Percentiles rank a stretch among this genome's conserved stretches.
Evolutionary conservation across 2,888 invertebrate genomes (phyloP).

Genomic region (Aromia moschata): DNA sequence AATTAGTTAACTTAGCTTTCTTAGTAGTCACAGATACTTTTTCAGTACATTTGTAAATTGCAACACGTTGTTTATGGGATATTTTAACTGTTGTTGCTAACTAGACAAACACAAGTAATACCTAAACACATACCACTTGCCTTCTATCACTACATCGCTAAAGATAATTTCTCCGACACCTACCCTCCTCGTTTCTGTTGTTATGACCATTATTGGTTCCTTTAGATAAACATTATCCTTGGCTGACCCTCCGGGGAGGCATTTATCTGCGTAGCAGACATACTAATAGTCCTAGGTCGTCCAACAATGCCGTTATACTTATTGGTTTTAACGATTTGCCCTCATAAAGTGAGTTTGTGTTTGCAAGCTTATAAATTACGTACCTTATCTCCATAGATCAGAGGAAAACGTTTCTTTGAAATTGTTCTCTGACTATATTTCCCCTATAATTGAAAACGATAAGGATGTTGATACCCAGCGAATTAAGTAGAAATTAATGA

Average conservation of each 20-base stretch:
- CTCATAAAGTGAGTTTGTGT: neutral
- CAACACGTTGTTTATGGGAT: no score
- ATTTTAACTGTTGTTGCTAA: neutral
- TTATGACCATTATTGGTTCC: neutral
- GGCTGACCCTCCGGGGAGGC: neutral
- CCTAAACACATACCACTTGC: neutral
- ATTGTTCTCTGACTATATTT: no score
- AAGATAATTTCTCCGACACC: neutral
- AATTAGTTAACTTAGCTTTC: no score
- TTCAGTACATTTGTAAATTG: no score
- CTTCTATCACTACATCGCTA: neutral
- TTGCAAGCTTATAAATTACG: slow-evolving; percentile 30
- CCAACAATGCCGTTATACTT: neutral
- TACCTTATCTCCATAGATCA: slow-evolving; percentile 61
- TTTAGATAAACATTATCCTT: neutral
- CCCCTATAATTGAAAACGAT: no score
- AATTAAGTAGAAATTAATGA: no score
- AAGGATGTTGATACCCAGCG: no score
- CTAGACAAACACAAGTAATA: neutral
- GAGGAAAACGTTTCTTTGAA: no score
- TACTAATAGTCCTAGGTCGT: neutral
- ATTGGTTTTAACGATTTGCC: slow-evolving; percentile 3
- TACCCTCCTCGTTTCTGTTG: neutral
- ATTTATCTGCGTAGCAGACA: neutral
- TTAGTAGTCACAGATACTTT: no score